These are phyloP conservation scores for Drosophila kanapiae DNA, from an alignment of 1,140 invertebrate genomes.

Conservation along the genomic window DNA sequence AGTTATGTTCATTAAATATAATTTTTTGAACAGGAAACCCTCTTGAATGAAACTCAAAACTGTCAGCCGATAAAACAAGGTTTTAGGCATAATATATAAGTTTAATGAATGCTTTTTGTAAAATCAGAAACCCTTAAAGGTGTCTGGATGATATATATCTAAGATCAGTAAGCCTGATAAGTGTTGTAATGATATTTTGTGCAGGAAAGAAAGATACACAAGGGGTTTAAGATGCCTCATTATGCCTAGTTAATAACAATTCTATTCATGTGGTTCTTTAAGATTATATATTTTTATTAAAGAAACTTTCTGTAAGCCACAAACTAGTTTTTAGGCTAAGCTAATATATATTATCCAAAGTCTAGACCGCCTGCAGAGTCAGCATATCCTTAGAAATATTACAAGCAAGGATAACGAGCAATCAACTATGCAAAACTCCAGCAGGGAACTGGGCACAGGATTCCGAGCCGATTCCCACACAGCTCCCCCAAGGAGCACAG, in stretches of 20 bases:
- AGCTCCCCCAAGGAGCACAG: conserved; percentile 23
- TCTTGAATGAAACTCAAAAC: neutral
- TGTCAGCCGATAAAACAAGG: neutral
- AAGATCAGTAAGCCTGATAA: neutral
- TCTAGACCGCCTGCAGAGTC: conserved; percentile 11
- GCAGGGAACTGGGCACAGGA: neutral
- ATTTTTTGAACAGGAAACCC: neutral
- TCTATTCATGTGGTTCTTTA: no score
- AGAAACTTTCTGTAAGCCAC: neutral
- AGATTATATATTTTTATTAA: neutral
- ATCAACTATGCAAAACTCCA: conserved; percentile 16
- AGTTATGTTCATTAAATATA: neutral
- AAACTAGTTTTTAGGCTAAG: conserved; percentile 3
- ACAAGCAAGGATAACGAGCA: neutral
- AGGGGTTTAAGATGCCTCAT: no score
- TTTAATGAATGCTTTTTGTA: neutral
- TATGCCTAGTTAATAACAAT: no score
- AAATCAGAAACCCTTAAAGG: no score
- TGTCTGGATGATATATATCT: no score
- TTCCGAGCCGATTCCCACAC: conserved; percentile 14
- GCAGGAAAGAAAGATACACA: no score
- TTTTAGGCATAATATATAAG: neutral
- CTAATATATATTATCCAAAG: neutral
- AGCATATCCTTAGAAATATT: neutral
- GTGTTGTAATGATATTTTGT: no score